Evolutionary conservation across 2,888 invertebrate genomes (phyloP).

Genomic region (Hypomecis punctinalis): DNA sequence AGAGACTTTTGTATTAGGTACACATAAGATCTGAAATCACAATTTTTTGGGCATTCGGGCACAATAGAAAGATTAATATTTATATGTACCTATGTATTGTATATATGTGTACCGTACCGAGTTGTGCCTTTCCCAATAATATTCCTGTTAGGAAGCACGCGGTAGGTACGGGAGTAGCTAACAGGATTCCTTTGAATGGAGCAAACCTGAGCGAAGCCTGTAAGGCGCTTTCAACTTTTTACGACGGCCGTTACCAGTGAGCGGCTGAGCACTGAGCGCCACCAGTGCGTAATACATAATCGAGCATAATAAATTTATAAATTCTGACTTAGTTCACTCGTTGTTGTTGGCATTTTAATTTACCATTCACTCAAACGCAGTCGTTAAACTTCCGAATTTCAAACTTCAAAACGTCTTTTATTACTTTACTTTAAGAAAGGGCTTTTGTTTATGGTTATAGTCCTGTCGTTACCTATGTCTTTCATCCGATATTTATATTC

Average conservation of each 20-base stretch:
- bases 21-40: no score
- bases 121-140: constrained; percentile 26
- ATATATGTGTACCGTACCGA: not conserved
- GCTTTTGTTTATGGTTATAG: constrained; percentile 37
- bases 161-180: constrained; percentile 18
- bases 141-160: constrained; percentile 17
- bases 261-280: constrained; percentile 54
- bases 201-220: constrained; percentile 42
- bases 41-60: not conserved
- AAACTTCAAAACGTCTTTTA: constrained; percentile 43
- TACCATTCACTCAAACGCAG: constrained; percentile 42
- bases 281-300: constrained; percentile 58
- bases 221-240: constrained; percentile 58
- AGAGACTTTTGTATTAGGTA: no score
- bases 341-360: constrained; percentile 49
- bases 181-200: constrained; percentile 38
- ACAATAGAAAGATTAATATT: not conserved
- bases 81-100: no score
- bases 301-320: constrained; percentile 60
- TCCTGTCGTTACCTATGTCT: constrained; percentile 37
- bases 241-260: constrained; percentile 51
- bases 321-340: constrained; percentile 53
- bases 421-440: constrained; percentile 41
- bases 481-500: constrained; percentile 35
- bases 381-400: constrained; percentile 44